Conservation (phyloP, 2,888 invertebrate genomes). For the Diplolepis rosae region DNA sequence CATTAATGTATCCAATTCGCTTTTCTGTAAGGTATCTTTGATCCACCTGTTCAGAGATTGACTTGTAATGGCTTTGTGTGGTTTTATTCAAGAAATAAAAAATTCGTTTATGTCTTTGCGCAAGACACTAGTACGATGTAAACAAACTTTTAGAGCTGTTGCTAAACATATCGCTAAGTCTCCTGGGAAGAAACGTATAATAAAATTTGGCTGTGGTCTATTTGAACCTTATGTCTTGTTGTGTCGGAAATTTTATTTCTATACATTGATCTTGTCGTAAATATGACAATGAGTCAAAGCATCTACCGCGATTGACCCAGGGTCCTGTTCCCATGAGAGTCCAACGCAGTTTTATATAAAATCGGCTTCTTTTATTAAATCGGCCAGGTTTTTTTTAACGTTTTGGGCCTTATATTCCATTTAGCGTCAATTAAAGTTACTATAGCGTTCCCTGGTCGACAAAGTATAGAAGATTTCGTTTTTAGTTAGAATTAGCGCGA, state of each 20-base stretch:
- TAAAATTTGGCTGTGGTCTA: conserved; percentile 35
- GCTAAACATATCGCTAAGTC: conserved; percentile 13
- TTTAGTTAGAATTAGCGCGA: too few relatives aligned
- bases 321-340: too few relatives aligned
- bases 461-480: too few relatives aligned
- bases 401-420: too few relatives aligned
- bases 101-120: neutral
- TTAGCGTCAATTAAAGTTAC: too few relatives aligned
- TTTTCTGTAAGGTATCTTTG: conserved; percentile 5
- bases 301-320: too few relatives aligned
- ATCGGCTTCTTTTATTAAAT: too few relatives aligned
- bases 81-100: conserved; percentile 12
- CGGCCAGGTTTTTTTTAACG: too few relatives aligned
- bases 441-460: too few relatives aligned
- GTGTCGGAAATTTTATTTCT: conserved; percentile 40
- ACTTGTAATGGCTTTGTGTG: neutral
- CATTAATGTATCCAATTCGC: conserved; percentile 17
- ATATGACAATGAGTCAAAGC: too few relatives aligned
- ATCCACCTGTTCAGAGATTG: conserved; percentile 39
- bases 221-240: conserved; percentile 38
- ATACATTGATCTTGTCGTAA: too few relatives aligned
- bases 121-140: conserved; percentile 1
- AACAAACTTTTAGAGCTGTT: neutral
- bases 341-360: too few relatives aligned
- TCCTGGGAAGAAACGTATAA: neutral